Percentiles rank a stretch among this genome's conserved stretches.
phyloP scores from a whole-genome alignment of 2,888 invertebrate species.

The Polyommatus iphigenia region DNA sequence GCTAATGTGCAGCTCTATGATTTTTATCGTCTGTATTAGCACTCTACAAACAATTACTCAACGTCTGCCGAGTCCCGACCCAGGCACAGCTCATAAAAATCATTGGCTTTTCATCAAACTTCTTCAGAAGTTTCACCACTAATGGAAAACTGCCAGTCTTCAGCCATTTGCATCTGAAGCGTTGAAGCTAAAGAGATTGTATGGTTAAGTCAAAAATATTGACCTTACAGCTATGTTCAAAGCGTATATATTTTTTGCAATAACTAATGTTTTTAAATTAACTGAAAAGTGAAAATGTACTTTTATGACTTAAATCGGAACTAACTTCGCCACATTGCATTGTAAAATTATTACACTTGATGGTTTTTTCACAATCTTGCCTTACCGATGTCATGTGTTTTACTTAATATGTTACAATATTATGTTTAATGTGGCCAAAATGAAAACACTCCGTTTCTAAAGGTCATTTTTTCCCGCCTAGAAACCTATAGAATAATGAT shows the following conservation, averaged over 20 bases:
- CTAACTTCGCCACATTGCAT: not conserved
- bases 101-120: conserved; percentile 15
- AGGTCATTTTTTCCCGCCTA: too few species aligned
- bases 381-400: too few species aligned
- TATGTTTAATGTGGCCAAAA: too few species aligned
- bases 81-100: conserved; percentile 13
- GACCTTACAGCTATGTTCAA: not conserved
- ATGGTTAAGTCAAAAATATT: not conserved
- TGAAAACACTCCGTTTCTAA: too few species aligned
- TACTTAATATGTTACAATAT: too few species aligned
- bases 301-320: not conserved
- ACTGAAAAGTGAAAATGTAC: not conserved
- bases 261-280: not conserved
- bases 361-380: too few species aligned
- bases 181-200: conserved; percentile 15
- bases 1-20: not conserved
- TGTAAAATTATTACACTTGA: too few species aligned
- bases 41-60: conserved; percentile 10
- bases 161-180: conserved; percentile 27
- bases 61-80: not conserved
- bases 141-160: conserved; percentile 28
- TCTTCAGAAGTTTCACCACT: conserved; percentile 6
- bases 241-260: not conserved
- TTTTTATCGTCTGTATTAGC: not conserved
- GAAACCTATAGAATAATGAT: too few species aligned